Conservation (phyloP, 2,888 invertebrate species). For the Bombylius discolor region DNA sequence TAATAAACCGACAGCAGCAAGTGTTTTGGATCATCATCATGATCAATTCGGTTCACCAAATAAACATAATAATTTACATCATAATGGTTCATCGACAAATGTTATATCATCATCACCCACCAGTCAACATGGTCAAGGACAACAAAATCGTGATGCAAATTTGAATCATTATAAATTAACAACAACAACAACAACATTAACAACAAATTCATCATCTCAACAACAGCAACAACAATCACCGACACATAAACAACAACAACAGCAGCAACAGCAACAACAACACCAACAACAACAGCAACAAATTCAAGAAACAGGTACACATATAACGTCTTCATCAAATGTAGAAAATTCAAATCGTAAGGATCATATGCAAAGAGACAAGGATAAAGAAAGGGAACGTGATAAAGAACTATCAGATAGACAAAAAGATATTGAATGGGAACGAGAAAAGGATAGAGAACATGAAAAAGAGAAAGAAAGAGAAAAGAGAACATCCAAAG, state of each 20-base stretch:
- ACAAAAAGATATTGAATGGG: constrained; percentile 18
- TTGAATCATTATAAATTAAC: constrained; percentile 43
- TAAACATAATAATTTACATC: constrained; percentile 24
- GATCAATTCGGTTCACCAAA: constrained; percentile 25
- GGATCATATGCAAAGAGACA: constrained; percentile 25
- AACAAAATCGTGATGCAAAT: constrained; percentile 40
- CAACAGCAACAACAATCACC: constrained; percentile 19
- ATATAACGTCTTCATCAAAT: background rate
- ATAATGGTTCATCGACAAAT: constrained; percentile 19
- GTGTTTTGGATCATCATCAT: constrained; percentile 10
- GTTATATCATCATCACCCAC: constrained; percentile 14
- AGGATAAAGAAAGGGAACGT: constrained; percentile 35
- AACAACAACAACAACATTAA: constrained; percentile 27
- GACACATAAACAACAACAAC: background rate
- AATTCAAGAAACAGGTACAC: background rate
- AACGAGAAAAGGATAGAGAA: constrained; percentile 26
- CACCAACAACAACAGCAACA: background rate
- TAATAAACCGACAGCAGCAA: constrained; percentile 13
- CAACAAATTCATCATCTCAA: constrained; percentile 19
- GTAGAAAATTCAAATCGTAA: constrained; percentile 19
- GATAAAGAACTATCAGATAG: constrained; percentile 31
- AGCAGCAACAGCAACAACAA: constrained; percentile 20
- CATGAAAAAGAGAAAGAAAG: constrained; percentile 20
- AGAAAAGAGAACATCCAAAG: constrained; percentile 15
- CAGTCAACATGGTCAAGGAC: constrained; percentile 17